phyloP scores from a whole-genome alignment of 2,888 invertebrate genomes.

The Troides oblongomaculatus region DNA sequence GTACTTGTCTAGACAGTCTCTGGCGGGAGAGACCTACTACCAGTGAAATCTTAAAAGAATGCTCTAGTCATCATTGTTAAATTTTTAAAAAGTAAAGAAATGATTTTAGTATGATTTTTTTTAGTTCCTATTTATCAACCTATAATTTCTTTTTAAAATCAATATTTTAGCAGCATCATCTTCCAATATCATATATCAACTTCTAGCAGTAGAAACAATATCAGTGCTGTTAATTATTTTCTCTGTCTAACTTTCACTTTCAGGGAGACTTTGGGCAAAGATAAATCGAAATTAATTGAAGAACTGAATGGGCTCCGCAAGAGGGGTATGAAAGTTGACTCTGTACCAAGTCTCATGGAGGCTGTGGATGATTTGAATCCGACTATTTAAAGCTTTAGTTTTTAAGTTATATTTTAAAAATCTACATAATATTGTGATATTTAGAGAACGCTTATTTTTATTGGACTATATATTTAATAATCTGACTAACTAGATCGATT shows the following conservation, averaged over 20 bases:
- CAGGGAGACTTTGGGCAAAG: slow-evolving; percentile 82
- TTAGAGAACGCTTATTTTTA: slow-evolving; percentile 22
- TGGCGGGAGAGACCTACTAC: no score
- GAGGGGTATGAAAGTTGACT: slow-evolving; percentile 84
- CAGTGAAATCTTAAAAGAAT: no score
- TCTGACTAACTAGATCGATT: slow-evolving; percentile 13
- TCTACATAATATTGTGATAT: slow-evolving; percentile 26
- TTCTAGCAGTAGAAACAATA: no score
- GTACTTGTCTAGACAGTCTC: no score
- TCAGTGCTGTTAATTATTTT: background rate
- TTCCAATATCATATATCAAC: no score
- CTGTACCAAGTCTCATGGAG: slow-evolving; percentile 81
- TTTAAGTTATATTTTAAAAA: slow-evolving; percentile 20
- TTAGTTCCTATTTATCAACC: no score
- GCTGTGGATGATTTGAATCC: slow-evolving; percentile 81
- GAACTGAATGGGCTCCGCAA: slow-evolving; percentile 81
- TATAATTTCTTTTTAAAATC: no score
- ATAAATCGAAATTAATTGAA: slow-evolving; percentile 81
- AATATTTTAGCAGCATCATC: no score
- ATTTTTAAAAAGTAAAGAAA: no score
- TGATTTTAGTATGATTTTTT: no score
- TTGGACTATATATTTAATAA: slow-evolving; percentile 12
- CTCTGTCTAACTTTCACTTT: slow-evolving; percentile 39
- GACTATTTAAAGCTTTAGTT: slow-evolving; percentile 31
- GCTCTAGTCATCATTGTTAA: no score